A percentile compares a stretch with the other conserved stretches of the same genome.
Evolutionary conservation across 2,797 vertebrate genomes (phyloP).

Genomic region (Poeciliopsis presidionis): DNA sequence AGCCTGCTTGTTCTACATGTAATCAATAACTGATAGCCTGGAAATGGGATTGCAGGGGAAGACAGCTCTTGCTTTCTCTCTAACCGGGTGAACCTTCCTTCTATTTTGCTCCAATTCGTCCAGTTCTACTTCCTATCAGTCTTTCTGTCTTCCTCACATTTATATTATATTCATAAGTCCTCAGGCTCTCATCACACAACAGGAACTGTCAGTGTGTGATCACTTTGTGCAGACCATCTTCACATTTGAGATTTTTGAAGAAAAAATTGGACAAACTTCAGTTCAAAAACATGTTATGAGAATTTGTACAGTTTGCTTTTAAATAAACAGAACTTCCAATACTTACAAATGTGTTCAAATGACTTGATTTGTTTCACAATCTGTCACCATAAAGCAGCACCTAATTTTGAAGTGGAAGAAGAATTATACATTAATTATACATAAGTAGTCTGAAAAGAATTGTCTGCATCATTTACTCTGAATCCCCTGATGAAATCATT

Average conservation of each 20-base stretch:
- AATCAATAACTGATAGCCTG: slow-evolving; percentile 70
- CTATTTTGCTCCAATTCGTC: slow-evolving; percentile 40
- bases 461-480: not conserved
- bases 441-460: not conserved
- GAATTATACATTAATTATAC: not conserved
- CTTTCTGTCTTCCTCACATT: slow-evolving; percentile 23
- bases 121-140: slow-evolving; percentile 30
- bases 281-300: not conserved
- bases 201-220: slow-evolving; percentile 7
- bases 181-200: slow-evolving; percentile 13
- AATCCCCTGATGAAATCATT: not conserved
- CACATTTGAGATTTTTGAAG: not conserved
- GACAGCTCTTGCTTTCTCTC: slow-evolving; percentile 23
- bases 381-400: not conserved
- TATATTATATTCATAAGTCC: slow-evolving; percentile 20
- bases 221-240: slow-evolving; percentile 1
- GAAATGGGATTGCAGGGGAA: slow-evolving; percentile 49
- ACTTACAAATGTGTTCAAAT: not conserved
- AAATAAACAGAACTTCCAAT: not conserved
- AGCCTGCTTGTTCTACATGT: slow-evolving; percentile 57
- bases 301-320: not conserved
- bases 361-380: not conserved
- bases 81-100: slow-evolving; percentile 14
- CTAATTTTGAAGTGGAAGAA: not conserved
- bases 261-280: not conserved